A percentile compares a stretch with the other conserved stretches of the same genome.
Evolutionary conservation across 1,140 invertebrate species (phyloP).

Genomic region (Leptinotarsa texana): DNA sequence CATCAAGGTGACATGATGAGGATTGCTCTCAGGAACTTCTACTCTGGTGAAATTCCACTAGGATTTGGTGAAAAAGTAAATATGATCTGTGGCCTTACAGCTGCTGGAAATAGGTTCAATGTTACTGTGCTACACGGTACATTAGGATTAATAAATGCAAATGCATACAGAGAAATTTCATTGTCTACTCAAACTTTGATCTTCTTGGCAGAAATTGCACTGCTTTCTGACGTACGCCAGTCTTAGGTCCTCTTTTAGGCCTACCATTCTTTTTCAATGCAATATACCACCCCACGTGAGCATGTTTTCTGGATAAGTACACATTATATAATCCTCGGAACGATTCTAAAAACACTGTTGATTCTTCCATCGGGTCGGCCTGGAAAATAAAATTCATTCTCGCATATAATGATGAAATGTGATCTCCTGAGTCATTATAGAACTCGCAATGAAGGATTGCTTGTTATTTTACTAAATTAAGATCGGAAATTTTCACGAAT

Average conservation of each 20-base stretch:
- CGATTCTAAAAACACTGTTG: conserved; percentile 65
- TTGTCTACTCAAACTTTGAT: conserved; percentile 37
- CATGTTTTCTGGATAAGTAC: conserved; percentile 64
- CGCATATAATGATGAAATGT: too few relatives aligned
- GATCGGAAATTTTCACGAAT: too few relatives aligned
- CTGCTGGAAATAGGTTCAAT: too few relatives aligned
- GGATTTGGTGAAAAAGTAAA: too few relatives aligned
- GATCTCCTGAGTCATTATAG: too few relatives aligned
- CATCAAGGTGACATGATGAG: too few relatives aligned
- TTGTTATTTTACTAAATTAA: too few relatives aligned
- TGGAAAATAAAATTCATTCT: conserved; percentile 13
- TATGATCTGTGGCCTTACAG: too few relatives aligned
- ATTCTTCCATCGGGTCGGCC: conserved; percentile 58
- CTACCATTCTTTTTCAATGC: conserved; percentile 68
- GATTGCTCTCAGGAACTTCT: too few relatives aligned
- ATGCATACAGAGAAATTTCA: conserved; percentile 25
- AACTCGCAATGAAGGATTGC: too few relatives aligned
- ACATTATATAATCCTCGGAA: conserved; percentile 63
- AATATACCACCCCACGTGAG: conserved; percentile 66
- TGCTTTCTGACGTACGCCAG: conserved; percentile 65
- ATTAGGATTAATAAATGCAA: background rate
- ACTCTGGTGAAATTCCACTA: too few relatives aligned
- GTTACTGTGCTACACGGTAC: too few relatives aligned
- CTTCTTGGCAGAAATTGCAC: conserved; percentile 63
- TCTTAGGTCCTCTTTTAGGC: conserved; percentile 63